phyloP scores from a whole-genome alignment of 2,888 invertebrate genomes.

The Drosophila austrosaltans region DNA sequence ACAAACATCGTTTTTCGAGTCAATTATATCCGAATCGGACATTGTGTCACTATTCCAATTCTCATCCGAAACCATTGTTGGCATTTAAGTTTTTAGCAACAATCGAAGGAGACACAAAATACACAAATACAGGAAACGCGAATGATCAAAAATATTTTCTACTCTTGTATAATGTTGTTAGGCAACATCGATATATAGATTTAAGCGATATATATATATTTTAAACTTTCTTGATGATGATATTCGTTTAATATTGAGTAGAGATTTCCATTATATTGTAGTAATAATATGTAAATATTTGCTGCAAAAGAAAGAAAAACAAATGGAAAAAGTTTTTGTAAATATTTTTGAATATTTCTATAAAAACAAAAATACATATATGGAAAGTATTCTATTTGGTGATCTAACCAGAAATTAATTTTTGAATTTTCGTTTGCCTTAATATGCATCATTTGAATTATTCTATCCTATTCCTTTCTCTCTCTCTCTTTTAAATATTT shows the following conservation, averaged over 20 bases:
- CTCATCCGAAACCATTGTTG: constrained; percentile 82
- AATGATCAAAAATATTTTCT: not conserved
- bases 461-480: not conserved
- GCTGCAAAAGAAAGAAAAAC: not conserved
- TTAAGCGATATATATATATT: not conserved
- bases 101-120: constrained; percentile 9
- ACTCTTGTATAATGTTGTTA: not conserved
- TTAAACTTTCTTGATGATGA: not conserved
- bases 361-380: not conserved
- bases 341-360: not conserved
- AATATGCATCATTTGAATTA: too few relatives aligned
- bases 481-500: not conserved
- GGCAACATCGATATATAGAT: not conserved
- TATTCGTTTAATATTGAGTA: constrained; percentile 3
- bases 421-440: not conserved
- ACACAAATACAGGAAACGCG: not conserved
- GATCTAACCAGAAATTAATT: constrained; percentile 4
- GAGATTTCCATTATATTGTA: constrained; percentile 3
- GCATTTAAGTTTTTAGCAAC: constrained; percentile 37
- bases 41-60: constrained; percentile 83
- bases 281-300: constrained; percentile 7
- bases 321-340: not conserved
- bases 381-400: not conserved
- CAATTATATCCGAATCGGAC: constrained; percentile 85
- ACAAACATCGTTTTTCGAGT: constrained; percentile 84